Base-by-base conservation (phyloP, 2,888 invertebrate species). In the Harpagoxenus sublaevis region DNA sequence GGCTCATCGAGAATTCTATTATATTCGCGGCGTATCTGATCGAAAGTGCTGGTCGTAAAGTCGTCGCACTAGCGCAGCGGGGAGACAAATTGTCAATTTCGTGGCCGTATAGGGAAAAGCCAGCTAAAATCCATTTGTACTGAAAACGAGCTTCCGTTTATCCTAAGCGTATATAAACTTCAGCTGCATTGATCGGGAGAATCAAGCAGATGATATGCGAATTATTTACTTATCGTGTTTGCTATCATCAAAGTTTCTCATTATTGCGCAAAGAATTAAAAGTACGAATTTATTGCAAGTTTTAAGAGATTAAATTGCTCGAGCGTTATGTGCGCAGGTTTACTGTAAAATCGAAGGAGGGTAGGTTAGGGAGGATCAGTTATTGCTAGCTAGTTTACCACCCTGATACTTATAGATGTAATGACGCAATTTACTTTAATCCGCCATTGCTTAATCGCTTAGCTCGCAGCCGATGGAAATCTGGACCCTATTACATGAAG, bases 1-100 rank as follows among this genome's bases (percentile, higher is more conserved):
- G 23, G 23, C 35, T 78, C 55, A 83, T 83, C 45, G 39, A 66
- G 57, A 83, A 83, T 83, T 83, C 66, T 66, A 83, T 83, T 83
- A 83, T 42, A 75, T 78, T 35, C 12, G 10, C 75, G 35, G 10
- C 23, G 15, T 65, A 57, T 39, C 57, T n/a, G 53, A 77, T 74
- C n/a, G 63, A 62, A 53, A 57, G 12, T 51, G 55, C 6, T 15
- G 65, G 28, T 18, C 65, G 23, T 65, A 83, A 83, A 48, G 48
- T 48, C 45, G 15, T 5, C n/a, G 10, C 23, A 39, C 42, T 8
- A 66, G 53, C 53, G 28, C 8, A 66, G 53, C 53, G 28, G 12
- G 45, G 12, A 60, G 48, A 71, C 55, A 70, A 48, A 70, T 71
- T 35, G 28, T 79, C 45, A 28, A 57, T 70, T 79, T 71, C 4